phyloP scores from a whole-genome alignment of 2,888 invertebrate genomes.

The Aromia moschata region DNA sequence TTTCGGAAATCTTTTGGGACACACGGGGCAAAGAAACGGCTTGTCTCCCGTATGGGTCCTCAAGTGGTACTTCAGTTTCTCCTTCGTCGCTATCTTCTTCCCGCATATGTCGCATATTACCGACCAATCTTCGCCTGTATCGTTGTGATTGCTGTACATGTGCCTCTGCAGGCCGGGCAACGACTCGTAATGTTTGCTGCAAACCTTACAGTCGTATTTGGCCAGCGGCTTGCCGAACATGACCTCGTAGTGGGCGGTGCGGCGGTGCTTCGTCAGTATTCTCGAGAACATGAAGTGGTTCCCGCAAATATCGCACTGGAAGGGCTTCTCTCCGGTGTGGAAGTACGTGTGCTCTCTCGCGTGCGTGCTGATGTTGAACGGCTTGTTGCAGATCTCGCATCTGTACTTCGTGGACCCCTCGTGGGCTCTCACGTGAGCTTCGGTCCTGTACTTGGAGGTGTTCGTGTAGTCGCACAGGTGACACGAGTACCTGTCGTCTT shows the following conservation, averaged over 20 bases:
- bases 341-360: slow-evolving; percentile 51
- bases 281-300: slow-evolving; percentile 63
- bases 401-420: slow-evolving; percentile 58
- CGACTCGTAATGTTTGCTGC: slow-evolving; percentile 60
- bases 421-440: slow-evolving; percentile 61
- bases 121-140: slow-evolving; percentile 35
- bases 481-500: slow-evolving; percentile 47
- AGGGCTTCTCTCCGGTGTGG: slow-evolving; percentile 60
- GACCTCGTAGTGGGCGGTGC: slow-evolving; percentile 63
- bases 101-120: slow-evolving; percentile 41
- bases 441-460: slow-evolving; percentile 53
- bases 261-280: slow-evolving; percentile 63
- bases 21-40: slow-evolving; percentile 54
- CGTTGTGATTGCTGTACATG: slow-evolving; percentile 47
- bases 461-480: slow-evolving; percentile 53
- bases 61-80: slow-evolving; percentile 61
- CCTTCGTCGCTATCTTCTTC: slow-evolving; percentile 55
- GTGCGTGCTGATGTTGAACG: slow-evolving; percentile 50
- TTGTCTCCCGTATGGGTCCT: slow-evolving; percentile 66
- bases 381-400: slow-evolving; percentile 52
- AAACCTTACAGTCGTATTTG: slow-evolving; percentile 63
- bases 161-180: slow-evolving; percentile 59
- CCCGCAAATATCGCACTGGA: slow-evolving; percentile 65
- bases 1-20: slow-evolving; percentile 57
- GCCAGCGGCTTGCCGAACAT: slow-evolving; percentile 50